Evolutionary conservation across 2,888 invertebrate genomes (phyloP).

Genomic region (Lutraria lutraria): DNA sequence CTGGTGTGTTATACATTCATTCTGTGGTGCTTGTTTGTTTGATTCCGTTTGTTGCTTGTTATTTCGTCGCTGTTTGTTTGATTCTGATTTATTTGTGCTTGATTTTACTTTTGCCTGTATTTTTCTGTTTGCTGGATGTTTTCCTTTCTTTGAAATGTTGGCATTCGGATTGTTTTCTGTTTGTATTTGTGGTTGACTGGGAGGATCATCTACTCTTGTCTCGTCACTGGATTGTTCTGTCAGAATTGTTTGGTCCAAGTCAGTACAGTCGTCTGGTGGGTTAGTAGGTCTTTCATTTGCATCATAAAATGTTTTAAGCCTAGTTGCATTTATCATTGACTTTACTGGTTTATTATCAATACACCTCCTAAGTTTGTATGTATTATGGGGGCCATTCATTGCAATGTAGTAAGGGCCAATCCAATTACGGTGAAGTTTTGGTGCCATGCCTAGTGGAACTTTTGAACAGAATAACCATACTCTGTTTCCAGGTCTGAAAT

Average conservation of each 20-base stretch:
- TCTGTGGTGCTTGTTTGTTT: no score
- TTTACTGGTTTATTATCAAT: conserved; percentile 20
- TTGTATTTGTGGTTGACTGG: no score
- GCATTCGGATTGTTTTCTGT: no score
- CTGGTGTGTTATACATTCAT: no score
- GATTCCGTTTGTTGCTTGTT: no score
- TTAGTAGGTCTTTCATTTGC: no score
- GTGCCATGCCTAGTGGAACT: no score
- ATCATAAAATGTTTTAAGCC: no score
- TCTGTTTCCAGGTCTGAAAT: no score
- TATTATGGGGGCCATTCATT: conserved; percentile 38
- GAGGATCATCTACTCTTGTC: not conserved
- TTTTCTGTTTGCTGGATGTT: not conserved
- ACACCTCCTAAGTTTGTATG: conserved; percentile 47
- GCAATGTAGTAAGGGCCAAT: conserved; percentile 54
- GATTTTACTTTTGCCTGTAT: not conserved
- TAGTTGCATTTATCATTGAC: no score
- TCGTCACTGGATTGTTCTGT: conserved; percentile 50
- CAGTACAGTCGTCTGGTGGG: conserved; percentile 45
- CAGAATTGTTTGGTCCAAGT: conserved; percentile 44
- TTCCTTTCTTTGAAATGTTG: conserved; percentile 2
- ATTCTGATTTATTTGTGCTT: not conserved
- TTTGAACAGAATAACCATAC: no score
- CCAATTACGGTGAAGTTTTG: conserved; percentile 48
- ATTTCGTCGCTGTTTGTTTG: no score